Conservation (phyloP, 2,888 invertebrate species). For the Meta bourneti region DNA sequence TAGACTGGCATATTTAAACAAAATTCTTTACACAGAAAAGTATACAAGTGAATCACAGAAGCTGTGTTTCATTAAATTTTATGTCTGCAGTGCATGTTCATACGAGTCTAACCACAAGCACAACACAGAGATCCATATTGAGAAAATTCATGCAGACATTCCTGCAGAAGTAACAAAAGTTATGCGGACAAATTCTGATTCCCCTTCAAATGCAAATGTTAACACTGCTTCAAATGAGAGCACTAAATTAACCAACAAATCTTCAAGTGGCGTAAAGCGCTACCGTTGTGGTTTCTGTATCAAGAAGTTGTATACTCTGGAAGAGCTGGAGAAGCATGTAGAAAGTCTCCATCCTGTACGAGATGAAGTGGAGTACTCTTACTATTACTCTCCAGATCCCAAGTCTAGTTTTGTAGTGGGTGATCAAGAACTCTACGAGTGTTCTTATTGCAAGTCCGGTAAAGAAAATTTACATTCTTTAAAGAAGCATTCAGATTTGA, state of each 20-base stretch:
- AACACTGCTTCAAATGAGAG: conserved; percentile 42
- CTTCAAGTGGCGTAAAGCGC: conserved; percentile 10
- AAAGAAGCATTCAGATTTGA: conserved; percentile 55
- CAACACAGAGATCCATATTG: conserved; percentile 30
- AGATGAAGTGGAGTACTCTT: conserved; percentile 38
- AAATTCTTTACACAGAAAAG: background rate
- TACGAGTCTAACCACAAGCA: conserved; percentile 51
- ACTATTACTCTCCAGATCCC: conserved; percentile 59
- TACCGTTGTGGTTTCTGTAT: conserved; percentile 64
- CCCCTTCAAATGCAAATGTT: background rate
- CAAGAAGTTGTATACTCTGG: conserved; percentile 13
- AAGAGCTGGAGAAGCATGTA: conserved; percentile 55
- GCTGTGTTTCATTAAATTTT: conserved; percentile 19
- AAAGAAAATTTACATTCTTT: conserved; percentile 44
- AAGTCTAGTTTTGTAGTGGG: background rate
- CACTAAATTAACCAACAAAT: background rate
- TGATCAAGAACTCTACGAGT: conserved; percentile 57
- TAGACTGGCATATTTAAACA: conserved; percentile 36
- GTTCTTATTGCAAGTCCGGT: conserved; percentile 66
- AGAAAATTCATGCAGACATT: background rate
- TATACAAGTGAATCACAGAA: background rate
- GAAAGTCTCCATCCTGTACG: conserved; percentile 34
- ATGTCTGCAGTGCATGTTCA: conserved; percentile 44
- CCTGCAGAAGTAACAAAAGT: conserved; percentile 10
- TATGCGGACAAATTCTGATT: background rate